These are phyloP conservation scores for Eulacestoma nigropectus DNA, from an alignment of 2,113 vertebrate species.

Conservation along the genomic window DNA sequence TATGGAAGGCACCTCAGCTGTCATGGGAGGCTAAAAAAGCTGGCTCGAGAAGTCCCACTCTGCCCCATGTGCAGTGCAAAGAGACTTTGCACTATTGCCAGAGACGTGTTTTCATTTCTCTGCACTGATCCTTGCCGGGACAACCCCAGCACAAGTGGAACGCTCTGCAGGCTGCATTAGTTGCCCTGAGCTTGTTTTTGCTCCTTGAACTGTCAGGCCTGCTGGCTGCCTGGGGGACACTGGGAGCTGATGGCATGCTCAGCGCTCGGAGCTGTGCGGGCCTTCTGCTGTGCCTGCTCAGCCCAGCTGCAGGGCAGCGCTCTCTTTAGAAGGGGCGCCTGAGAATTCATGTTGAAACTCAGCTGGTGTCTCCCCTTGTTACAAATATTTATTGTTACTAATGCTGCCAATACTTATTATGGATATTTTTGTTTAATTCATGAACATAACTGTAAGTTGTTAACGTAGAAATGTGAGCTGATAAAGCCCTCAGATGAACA, in stretches of 20 bases:
- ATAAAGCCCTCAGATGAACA: neutral
- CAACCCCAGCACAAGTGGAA: neutral
- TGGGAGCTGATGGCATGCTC: neutral
- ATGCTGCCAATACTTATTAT: neutral
- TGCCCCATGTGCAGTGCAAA: neutral
- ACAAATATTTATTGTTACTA: neutral
- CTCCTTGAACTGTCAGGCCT: neutral
- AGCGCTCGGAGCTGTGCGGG: neutral
- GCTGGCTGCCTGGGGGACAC: neutral
- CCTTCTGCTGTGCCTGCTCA: neutral
- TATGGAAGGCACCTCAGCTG: neutral
- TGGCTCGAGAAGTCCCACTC: neutral
- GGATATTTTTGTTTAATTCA: neutral
- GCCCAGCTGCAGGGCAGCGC: neutral
- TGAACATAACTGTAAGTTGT: neutral
- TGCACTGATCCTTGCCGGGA: neutral
- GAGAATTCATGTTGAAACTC: neutral
- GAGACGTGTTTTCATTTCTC: neutral
- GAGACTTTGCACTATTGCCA: neutral
- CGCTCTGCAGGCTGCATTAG: neutral
- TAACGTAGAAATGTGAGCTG: neutral
- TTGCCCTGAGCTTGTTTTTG: neutral
- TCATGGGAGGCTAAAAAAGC: neutral
- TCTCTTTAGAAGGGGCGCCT: accelerated
- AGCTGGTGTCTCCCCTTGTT: neutral